phyloP scores from a whole-genome alignment of 2,888 invertebrate species.

The Ashinkailepas kermadecensis region DNA sequence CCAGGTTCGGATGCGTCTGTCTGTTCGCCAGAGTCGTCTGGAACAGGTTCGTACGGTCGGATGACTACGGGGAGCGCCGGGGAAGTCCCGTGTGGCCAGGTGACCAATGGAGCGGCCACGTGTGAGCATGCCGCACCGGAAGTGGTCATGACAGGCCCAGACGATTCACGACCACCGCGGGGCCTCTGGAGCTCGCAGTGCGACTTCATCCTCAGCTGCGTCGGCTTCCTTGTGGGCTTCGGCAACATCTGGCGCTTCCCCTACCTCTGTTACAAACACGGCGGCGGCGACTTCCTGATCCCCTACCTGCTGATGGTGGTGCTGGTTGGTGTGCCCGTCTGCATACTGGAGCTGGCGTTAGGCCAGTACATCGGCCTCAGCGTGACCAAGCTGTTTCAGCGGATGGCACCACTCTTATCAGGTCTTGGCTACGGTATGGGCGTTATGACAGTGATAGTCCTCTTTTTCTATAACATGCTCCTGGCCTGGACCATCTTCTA shows the following conservation, averaged over 20 bases:
- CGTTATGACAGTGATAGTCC: constrained; percentile 23
- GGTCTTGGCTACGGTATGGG: constrained; percentile 33
- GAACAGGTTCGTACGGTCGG: no score
- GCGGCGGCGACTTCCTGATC: constrained; percentile 75
- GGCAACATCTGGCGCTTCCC: constrained; percentile 71
- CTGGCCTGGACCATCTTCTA: constrained; percentile 67
- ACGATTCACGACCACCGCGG: no score
- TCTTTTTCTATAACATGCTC: constrained; percentile 34
- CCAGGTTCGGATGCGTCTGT: no score
- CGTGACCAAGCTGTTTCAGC: constrained; percentile 50
- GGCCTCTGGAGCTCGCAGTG: constrained; percentile 31
- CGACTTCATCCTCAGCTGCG: constrained; percentile 61
- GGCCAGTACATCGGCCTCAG: constrained; percentile 73
- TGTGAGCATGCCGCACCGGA: no score
- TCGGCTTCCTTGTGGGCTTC: constrained; percentile 64
- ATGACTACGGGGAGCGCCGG: no score
- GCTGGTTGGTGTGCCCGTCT: constrained; percentile 68
- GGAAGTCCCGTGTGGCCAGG: no score
- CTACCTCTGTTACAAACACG: constrained; percentile 66
- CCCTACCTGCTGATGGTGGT: constrained; percentile 71
- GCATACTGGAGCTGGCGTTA: constrained; percentile 77
- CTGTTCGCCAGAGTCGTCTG: no score
- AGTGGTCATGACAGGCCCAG: no score
- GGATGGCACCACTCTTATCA: constrained; percentile 29
- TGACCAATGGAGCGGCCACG: no score